Base-by-base conservation (phyloP, 2,797 vertebrate genomes). In the Sebastolobus alascanus region DNA sequence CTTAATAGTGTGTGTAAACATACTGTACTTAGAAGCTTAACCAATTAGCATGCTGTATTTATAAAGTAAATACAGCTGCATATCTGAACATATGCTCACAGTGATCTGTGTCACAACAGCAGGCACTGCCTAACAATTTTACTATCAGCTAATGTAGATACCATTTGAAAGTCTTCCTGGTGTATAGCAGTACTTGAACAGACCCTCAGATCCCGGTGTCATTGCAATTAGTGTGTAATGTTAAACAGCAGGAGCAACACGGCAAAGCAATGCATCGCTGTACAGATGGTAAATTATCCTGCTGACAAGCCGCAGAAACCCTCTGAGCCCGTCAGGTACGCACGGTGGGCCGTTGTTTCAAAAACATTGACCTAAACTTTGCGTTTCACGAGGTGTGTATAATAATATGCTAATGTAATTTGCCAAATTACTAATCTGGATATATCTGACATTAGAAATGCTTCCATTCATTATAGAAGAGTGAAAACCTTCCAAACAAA, bases 241-340 rank as follows among this genome's bases (percentile, higher is more conserved):
- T 78, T 92, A 82, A 92, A 84, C 79, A 76, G 80, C 69, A 75
- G 80, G 77, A 88, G 40, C 55, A 70, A 38, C 77, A n/a, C 33
- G 63, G 84, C 78, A 73, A 82, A 76, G 66, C 63, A 58, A 37
- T 27, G 52, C 46, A 59, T 86, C 65, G 68, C 63, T 3, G 68
- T 86, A 18, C 89, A 92, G 90, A 91, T 90, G 89, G 87, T 75
- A 82, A 82, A 88, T 88, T 60, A 87, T 87, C 87, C 79, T 58
- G 38, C 76, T 65, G 70, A 75, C 71, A 38, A 72, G 60, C 68
- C 1, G 10, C 52, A 77, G 74, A 73, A 67, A 64, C 72, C 80
- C 66, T 68, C 69, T 54, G 56, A 88, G 79, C 46, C 79, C 74
- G 27, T 83, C 89, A 52, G 73, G 73, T 75, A 40, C 14, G 80